phyloP scores from a whole-genome alignment of 1,140 invertebrate genomes.

The Delia radicum region DNA sequence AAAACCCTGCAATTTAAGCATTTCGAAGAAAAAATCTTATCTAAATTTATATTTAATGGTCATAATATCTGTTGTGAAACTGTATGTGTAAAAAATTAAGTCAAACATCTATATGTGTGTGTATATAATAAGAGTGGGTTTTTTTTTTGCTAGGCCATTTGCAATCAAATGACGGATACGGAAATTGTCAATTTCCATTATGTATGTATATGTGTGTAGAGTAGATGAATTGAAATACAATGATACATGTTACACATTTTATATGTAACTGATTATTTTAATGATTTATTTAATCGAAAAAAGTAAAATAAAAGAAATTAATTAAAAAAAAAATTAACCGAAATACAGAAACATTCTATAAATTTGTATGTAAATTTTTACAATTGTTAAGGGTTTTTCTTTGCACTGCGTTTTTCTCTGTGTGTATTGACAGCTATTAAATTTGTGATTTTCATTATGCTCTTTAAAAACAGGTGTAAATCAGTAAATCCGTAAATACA shows the following conservation, averaged over 20 bases:
- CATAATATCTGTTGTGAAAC: too few species aligned
- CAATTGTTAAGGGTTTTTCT: neutral
- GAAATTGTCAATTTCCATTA: conserved; percentile 22
- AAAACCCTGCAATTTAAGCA: too few species aligned
- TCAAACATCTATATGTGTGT: neutral
- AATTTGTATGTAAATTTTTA: neutral
- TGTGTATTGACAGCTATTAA: neutral
- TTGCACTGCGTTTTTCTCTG: neutral
- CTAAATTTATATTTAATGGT: too few species aligned
- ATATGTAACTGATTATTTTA: neutral
- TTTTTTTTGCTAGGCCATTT: neutral
- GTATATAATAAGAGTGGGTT: neutral
- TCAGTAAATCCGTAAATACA: too few species aligned
- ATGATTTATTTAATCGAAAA: neutral
- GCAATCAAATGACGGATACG: conserved; percentile 17
- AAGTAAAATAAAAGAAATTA: neutral
- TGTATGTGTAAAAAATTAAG: too few species aligned
- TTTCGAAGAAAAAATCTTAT: too few species aligned
- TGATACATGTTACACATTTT: neutral
- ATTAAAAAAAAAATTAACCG: neutral
- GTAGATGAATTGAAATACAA: neutral
- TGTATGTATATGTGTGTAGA: neutral
- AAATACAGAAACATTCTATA: neutral
- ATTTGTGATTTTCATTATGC: neutral
- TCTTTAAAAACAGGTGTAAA: neutral